Base-by-base conservation (phyloP, 2,888 invertebrate genomes). In the Spodoptera exigua region DNA sequence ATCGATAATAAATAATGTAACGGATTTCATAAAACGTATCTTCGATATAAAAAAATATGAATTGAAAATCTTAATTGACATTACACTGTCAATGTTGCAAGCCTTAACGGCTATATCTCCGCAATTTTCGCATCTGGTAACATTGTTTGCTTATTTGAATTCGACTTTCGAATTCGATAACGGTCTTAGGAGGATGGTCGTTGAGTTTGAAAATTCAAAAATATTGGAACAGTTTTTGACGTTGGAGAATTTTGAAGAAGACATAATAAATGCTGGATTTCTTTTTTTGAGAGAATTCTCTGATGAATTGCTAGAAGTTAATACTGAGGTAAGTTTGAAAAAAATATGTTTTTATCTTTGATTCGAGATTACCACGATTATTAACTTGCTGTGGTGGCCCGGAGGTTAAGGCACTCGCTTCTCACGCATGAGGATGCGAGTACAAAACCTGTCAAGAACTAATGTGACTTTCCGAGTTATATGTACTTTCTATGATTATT, bases 271-370 rank as follows among this genome's bases (percentile, higher is more conserved):
- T 55, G 72, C 76, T 0, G 59, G 81, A 1, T 71, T 87, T 43
- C 64, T 64, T n/a, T 86, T 86, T 46, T 37, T 85, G 2, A 78
- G 71, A 12, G 79, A 77, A n/a, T 88, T 79, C 55, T 54, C 74
- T 14, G 71, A 70, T 3, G 68, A 73, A 10, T 51, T 88, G 4
- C 35, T 85, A 43, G 82, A 83, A 13, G 17, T 66, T 0, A 59
- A 83, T 12, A 61, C 74, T 60, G 71, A 80, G 85, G 90, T 90
- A 63, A 70, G 77, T 61, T 32, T 46, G 40, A 9, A 64, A 43
- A 27, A 32, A 27, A 16, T 18, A 34, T n/a, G n/a, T n/a, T 13
- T 17, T 12, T 39, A 9, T 47, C 18, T 43, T 2, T 3, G 2
- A n/a, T n/a, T n/a, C n/a, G n/a, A n/a, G n/a, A n/a, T n/a, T n/a